Evolutionary conservation across 2,797 vertebrate genomes (phyloP).

Genomic region (Lacerta agilis): DNA sequence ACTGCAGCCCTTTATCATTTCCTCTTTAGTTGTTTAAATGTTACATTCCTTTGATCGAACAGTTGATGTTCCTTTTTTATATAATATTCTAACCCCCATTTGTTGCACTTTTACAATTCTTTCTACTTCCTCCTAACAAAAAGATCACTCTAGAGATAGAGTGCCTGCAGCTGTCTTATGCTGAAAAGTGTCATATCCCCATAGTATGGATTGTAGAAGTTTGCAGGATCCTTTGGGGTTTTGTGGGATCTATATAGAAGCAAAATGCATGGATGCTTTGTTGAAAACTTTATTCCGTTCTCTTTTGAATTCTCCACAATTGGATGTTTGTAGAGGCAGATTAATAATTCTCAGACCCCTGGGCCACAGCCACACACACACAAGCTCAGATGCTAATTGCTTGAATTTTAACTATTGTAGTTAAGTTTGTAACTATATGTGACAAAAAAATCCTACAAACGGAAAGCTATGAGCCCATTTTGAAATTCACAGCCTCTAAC

Average conservation of each 20-base stretch:
- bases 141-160: slow-evolving; percentile 76
- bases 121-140: slow-evolving; percentile 77
- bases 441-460: background rate
- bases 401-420: slow-evolving; percentile 27
- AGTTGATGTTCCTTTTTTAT: slow-evolving; percentile 72
- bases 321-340: slow-evolving; percentile 39
- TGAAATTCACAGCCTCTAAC: background rate
- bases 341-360: too few relatives aligned
- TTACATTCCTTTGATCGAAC: slow-evolving; percentile 66
- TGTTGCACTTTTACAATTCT: slow-evolving; percentile 73
- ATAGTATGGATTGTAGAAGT: slow-evolving; percentile 64
- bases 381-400: slow-evolving; percentile 7
- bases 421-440: slow-evolving; percentile 10
- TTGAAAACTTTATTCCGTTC: slow-evolving; percentile 60
- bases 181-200: slow-evolving; percentile 71
- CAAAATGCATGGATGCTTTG: slow-evolving; percentile 56
- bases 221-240: slow-evolving; percentile 68
- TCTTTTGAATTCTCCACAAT: slow-evolving; percentile 64
- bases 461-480: background rate
- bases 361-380: background rate
- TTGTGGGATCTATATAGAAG: slow-evolving; percentile 72
- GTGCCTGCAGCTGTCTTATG: slow-evolving; percentile 65
- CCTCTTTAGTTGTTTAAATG: slow-evolving; percentile 60
- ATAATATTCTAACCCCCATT: slow-evolving; percentile 71
- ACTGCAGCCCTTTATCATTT: slow-evolving; percentile 70